Evolutionary conservation across 2,888 invertebrate species (phyloP), one percentile per base, ranked within the genome.

Genomic region (Notocelia uddmanniana): DNA sequence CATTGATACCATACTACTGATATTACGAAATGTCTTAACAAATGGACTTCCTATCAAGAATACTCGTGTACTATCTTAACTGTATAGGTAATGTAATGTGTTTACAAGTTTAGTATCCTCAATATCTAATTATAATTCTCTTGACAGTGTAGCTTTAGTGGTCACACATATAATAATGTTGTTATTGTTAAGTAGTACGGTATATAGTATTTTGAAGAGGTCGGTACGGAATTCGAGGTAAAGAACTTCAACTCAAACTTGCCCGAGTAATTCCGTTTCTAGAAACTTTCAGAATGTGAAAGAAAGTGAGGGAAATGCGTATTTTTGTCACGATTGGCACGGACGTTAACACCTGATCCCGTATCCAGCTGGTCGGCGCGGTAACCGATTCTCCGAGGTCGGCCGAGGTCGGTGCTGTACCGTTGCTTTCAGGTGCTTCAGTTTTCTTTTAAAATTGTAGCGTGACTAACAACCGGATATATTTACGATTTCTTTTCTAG

Each of bases 331-430:
- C 92, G 89, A 89, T 83, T 84, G 79, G 60, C 83, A 90, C 84
- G 90, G 91, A 80, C 83, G 76, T 92, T 92, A 89, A 90, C 92
- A 90, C 83, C 85, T 90, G 91, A 91, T 87, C 90, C 87, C 87
- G 52, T 45, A 54, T 23, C 48, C 69, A 69, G 70, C 70, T 70
- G 66, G 26, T 67, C 54, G 66, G 34, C 31, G 54, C 52, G 83
- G 89, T 80, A 92, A 93, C 84, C 87, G 85, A 92, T 93, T 92
- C 85, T 88, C 79, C 83, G 89, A 89, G 90, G 90, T 92, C 90
- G 88, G 83, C 79, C 79, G 82, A 81, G 87, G 88, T 85, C 84
- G 81, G 84, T 87, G 82, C 75, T 84, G 79, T 89, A 87, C 89
- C 84, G 88, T 85, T 87, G 63, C 80, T 80, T 82, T 82, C 81